Evolutionary conservation across 2,113 vertebrate genomes (phyloP).

Genomic region (Sinocyclocheilus anophthalmus): DNA sequence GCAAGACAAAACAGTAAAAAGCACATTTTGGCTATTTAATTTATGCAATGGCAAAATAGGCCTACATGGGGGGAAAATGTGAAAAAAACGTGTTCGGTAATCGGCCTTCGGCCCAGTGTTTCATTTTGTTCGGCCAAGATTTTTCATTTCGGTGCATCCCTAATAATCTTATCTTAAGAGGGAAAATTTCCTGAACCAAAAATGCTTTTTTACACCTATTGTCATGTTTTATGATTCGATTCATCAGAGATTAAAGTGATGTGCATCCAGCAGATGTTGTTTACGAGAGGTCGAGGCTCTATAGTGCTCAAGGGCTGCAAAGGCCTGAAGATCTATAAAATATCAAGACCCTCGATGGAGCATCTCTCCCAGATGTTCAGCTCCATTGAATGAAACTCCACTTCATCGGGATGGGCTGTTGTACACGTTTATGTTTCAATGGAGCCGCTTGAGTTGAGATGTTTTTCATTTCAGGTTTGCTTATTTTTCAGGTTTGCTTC

Average conservation of each 20-base stretch:
- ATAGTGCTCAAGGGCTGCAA: not conserved
- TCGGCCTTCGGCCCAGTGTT: too few relatives aligned
- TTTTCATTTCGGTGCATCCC: too few relatives aligned
- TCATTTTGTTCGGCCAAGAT: too few relatives aligned
- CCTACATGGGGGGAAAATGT: too few relatives aligned
- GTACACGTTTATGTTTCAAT: not conserved
- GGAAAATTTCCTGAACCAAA: not conserved
- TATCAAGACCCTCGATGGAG: not conserved
- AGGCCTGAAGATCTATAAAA: constrained; percentile 25
- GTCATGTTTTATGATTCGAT: not conserved
- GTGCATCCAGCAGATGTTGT: constrained; percentile 26
- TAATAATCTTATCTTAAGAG: not conserved
- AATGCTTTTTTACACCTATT: too few relatives aligned
- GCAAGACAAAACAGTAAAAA: too few relatives aligned
- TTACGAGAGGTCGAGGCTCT: constrained; percentile 8
- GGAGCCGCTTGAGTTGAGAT: not conserved
- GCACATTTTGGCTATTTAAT: too few relatives aligned
- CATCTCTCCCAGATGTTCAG: not conserved
- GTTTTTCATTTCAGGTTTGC: not conserved
- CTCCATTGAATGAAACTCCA: not conserved
- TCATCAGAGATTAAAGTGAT: not conserved
- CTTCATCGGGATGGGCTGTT: not conserved
- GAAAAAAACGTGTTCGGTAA: too few relatives aligned
- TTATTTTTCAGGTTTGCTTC: not conserved
- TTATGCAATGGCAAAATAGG: too few relatives aligned